A percentile compares a stretch with the other conserved stretches of the same genome.
Evolutionary conservation across 2,113 vertebrate species (phyloP).

Genomic region (Carollia perspicillata): DNA sequence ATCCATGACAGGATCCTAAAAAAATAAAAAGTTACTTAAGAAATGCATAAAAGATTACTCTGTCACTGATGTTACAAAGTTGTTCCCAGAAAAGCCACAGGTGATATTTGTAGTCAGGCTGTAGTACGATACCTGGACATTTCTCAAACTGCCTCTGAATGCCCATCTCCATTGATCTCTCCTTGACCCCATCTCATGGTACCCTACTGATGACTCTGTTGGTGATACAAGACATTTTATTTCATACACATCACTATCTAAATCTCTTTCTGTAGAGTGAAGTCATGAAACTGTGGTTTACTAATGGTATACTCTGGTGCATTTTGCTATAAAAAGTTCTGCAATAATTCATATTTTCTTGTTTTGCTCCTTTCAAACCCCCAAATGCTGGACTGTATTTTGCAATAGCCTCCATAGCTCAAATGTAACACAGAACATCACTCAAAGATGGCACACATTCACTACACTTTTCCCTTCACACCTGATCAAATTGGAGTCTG

Average conservation of each 20-base stretch:
- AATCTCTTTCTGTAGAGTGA: slow-evolving; percentile 64
- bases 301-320: slow-evolving; percentile 53
- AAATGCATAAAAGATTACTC: not conserved
- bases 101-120: not conserved
- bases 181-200: slow-evolving; percentile 48
- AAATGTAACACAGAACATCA: slow-evolving; percentile 41
- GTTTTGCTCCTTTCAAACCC: slow-evolving; percentile 46
- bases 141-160: not conserved
- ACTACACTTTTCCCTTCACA: not conserved
- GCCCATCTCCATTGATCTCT: not conserved
- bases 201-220: not conserved
- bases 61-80: not conserved
- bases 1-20: not conserved
- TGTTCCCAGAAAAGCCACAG: not conserved
- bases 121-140: not conserved
- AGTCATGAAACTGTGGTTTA: slow-evolving; percentile 50
- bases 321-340: slow-evolving; percentile 61
- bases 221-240: slow-evolving; percentile 48
- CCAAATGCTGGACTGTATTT: slow-evolving; percentile 9
- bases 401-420: not conserved
- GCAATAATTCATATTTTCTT: slow-evolving; percentile 68
- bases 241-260: slow-evolving; percentile 53
- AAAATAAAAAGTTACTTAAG: not conserved
- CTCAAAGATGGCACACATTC: not conserved
- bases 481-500: not conserved